Conservation (phyloP, 2,888 invertebrate species). For the Hecatera dysodea region DNA sequence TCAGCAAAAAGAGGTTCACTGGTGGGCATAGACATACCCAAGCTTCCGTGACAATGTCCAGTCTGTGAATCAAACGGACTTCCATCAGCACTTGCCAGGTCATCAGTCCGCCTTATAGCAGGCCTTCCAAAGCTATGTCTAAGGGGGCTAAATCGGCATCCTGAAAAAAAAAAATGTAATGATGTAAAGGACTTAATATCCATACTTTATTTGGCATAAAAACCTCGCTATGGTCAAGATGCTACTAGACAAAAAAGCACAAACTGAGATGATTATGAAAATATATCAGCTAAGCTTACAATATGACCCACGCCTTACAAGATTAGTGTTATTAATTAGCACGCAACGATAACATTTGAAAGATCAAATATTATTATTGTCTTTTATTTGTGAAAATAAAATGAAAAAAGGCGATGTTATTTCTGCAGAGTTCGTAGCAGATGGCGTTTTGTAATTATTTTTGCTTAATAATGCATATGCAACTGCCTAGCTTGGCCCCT, state of each 20-base stretch:
- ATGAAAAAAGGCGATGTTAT: neutral
- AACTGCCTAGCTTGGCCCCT: too few relatives aligned
- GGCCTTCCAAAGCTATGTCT: neutral
- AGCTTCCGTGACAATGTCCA: too few relatives aligned
- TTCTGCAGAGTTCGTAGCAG: too few relatives aligned
- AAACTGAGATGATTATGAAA: too few relatives aligned
- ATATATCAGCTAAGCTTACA: slow-evolving; percentile 1
- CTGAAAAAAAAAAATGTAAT: neutral
- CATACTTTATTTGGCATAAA: too few relatives aligned
- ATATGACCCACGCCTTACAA: slow-evolving; percentile 11
- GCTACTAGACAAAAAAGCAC: too few relatives aligned
- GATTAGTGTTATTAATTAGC: slow-evolving; percentile 42
- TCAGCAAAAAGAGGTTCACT: neutral
- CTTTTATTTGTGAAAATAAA: neutral
- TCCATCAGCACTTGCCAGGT: too few relatives aligned
- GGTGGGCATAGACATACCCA: neutral
- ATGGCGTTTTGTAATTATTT: too few relatives aligned
- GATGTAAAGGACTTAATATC: too few relatives aligned
- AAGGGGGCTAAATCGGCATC: neutral
- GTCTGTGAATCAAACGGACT: too few relatives aligned
- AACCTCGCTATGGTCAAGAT: neutral
- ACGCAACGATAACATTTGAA: slow-evolving; percentile 12
- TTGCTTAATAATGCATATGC: too few relatives aligned
- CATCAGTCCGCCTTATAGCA: neutral
- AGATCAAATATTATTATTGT: slow-evolving; percentile 15